Evolutionary conservation across 2,113 vertebrate species (phyloP).

Genomic region (Coryphaenoides rupestris): DNA sequence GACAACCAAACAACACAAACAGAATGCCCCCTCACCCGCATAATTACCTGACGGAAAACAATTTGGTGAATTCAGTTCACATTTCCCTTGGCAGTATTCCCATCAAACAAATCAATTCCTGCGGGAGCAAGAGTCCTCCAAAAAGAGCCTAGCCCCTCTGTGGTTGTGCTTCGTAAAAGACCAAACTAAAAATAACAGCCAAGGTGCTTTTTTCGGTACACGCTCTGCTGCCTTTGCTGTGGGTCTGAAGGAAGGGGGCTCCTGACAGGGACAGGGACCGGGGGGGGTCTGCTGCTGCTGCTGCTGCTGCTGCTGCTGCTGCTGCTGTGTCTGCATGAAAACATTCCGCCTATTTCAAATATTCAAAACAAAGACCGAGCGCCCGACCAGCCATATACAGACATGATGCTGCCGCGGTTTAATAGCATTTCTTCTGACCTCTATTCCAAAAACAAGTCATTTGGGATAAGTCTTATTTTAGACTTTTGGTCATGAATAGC

Average conservation of each 20-base stretch:
- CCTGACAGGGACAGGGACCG: constrained; percentile 33
- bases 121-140: constrained; percentile 28
- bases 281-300: too few relatives aligned
- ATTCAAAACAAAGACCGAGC: constrained; percentile 40
- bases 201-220: constrained; percentile 32
- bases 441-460: too few relatives aligned
- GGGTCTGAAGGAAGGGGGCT: constrained; percentile 51
- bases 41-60: not conserved
- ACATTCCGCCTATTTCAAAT: constrained; percentile 31
- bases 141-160: constrained; percentile 44
- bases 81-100: constrained; percentile 35
- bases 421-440: too few relatives aligned
- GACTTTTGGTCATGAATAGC: too few relatives aligned
- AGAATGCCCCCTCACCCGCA: constrained; percentile 4
- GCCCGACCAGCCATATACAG: too few relatives aligned
- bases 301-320: too few relatives aligned
- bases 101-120: constrained; percentile 15
- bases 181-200: constrained; percentile 69
- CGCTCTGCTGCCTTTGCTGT: constrained; percentile 44
- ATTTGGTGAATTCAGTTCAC: constrained; percentile 30
- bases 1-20: constrained; percentile 28
- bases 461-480: too few relatives aligned
- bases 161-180: constrained; percentile 51
- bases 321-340: constrained; percentile 29
- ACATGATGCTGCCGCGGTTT: constrained; percentile 11